Base-by-base conservation (phyloP, 2,797 vertebrate species). In the Neopelma chrysocephalum region DNA sequence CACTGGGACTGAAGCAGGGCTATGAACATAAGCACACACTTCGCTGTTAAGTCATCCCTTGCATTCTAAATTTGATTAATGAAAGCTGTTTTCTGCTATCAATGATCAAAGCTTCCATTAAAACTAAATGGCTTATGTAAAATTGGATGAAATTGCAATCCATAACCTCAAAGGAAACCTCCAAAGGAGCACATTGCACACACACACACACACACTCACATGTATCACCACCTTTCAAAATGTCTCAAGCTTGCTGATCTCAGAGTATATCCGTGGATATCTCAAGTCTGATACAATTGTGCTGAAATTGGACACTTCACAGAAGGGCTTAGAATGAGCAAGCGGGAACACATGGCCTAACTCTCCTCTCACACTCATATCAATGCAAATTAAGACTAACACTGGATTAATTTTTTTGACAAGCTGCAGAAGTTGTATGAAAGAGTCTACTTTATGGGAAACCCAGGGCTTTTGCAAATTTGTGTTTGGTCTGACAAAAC, bases 91-190 rank as follows among this genome's bases (percentile, higher is more conserved):
- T 84, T 93, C 68, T 92, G 71, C 65, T 87, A 79, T 80, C 61
- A 78, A 21, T 79, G 87, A 96, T 89, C 95, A 97, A 97, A 97
- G 80, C 54, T 87, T 81, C 82, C 82, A 77, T 82, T 90, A 96
- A 84, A 96, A 93, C 48, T 50, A 36, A 91, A 88, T 61, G 40
- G 10, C 47, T 94, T 56, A 34, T 71, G 72, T 62, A 79, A 88
- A 95, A 87, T 1, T 85, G 58, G 57, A 84, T 58, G 51, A 94
- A 94, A 86, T 62, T 27, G 3, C 42, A 86, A 57, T 16, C 80
- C 6, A 12, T 48, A 91, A 22, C 60, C 78, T 69, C 75, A 94
- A 80, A 92, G 81, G 68, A 80, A 86, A 84, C 23, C 18, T 86
- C 57, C 57, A 53, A 45, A 45, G 26, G 19, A 0, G 0, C 3